Base-by-base conservation (phyloP, 2,113 vertebrate species). In the Plecotus auritus region DNA sequence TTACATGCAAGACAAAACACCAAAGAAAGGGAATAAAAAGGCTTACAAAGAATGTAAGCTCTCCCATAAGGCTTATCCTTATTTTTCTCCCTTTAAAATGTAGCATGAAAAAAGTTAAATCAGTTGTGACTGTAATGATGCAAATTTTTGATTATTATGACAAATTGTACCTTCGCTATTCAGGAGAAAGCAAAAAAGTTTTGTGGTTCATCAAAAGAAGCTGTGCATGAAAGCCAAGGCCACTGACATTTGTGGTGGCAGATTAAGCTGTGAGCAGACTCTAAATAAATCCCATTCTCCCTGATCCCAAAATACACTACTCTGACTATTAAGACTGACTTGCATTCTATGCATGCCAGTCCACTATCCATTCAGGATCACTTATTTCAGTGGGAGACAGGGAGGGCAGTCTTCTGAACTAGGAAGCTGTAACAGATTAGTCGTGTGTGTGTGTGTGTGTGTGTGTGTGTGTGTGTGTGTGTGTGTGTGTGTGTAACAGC, bases 221-320 rank as follows among this genome's bases (percentile, higher is more conserved):
- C 66, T 70, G 42, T 23, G 51, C 95, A 95, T 61, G 4, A 77
- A 42, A 81, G 90, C 95, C 96, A 95, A 91, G 72, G 85, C 85
- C 70, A 97, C 88, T 88, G 83, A 93, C 90, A 95, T 72, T 97
- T 85, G 94, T 89, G 95, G 88, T 95, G 88, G 96, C 95, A 97
- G 96, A 97, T 96, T 94, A 95, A 97, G 97, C 93, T 98, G 98
- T 98, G 97, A 98, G 97, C 95, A 95, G 97, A 98, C 97, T 98
- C 95, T 98, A 93, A 98, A 98, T 98, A 97, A 97, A 96, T 96
- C 67, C 96, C 90, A 80, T 90, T 94, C 70, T 93, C 89, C 77
- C 83, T 82, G 54, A 94, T 83, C 89, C 91, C 88, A 93, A 97
- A 97, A 95, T 96, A 97, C 95, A 95, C 94, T 56, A 95, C 93